A percentile compares a stretch with the other conserved stretches of the same genome.
These are phyloP conservation scores for Sinodicranocentrus sp. DNA, from an alignment of 2,888 invertebrate genomes.

Conservation along the genomic window DNA sequence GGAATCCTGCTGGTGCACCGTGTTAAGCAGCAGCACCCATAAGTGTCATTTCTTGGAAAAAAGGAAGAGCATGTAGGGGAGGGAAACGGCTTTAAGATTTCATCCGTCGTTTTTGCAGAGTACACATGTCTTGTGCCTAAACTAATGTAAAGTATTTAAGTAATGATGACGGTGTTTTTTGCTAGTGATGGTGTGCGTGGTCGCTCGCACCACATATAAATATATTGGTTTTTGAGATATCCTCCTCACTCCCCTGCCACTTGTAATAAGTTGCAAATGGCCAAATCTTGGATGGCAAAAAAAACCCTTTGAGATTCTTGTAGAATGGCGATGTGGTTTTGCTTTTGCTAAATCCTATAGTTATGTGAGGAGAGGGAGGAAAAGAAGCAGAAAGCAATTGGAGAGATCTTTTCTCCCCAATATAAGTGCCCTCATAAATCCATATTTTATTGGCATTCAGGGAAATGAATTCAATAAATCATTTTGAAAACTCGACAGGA, in stretches of 20 bases:
- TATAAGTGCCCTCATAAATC: constrained; percentile 76
- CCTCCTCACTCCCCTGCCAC: background rate
- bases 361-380: background rate
- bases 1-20: background rate
- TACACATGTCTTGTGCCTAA: background rate
- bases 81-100: background rate
- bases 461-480: constrained; percentile 76
- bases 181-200: background rate
- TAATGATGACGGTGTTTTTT: constrained; percentile 12
- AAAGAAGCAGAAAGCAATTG: constrained; percentile 66
- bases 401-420: constrained; percentile 54
- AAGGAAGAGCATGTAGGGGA: constrained; percentile 1
- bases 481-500: constrained; percentile 71
- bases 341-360: constrained; percentile 32
- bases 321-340: background rate
- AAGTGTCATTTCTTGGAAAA: constrained; percentile 7
- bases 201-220: background rate
- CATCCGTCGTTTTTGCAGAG: background rate
- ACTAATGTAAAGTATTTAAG: constrained; percentile 16
- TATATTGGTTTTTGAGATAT: constrained; percentile 1
- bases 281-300: constrained; percentile 51
- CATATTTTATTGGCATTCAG: constrained; percentile 76
- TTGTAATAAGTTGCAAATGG: constrained; percentile 47
- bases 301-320: constrained; percentile 30
- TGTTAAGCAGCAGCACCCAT: background rate